These are phyloP conservation scores for Trachelus troglodyta DNA, from an alignment of 2,888 invertebrate genomes.

Conservation along the genomic window DNA sequence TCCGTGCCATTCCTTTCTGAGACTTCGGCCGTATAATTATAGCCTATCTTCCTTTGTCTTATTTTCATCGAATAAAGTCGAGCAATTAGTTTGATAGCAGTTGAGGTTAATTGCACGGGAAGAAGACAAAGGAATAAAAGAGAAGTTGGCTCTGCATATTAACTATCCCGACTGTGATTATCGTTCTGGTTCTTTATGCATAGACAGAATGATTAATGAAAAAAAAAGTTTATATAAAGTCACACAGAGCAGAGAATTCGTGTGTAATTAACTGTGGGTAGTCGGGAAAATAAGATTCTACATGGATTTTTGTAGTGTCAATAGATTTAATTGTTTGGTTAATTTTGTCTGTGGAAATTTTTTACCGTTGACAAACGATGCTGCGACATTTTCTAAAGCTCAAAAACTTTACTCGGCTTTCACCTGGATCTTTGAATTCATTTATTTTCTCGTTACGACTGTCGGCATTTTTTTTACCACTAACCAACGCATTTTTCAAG, in stretches of 20 bases:
- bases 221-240: too few relatives aligned
- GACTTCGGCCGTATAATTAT: too few relatives aligned
- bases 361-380: conserved; percentile 27
- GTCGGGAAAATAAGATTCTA: too few relatives aligned
- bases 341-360: conserved; percentile 40
- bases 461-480: conserved; percentile 25
- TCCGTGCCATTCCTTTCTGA: too few relatives aligned
- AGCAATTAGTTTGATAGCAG: conserved; percentile 7
- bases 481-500: conserved; percentile 23
- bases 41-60: too few relatives aligned
- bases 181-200: background rate
- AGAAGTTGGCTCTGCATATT: background rate
- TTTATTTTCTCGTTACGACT: conserved; percentile 9
- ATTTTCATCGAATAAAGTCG: too few relatives aligned
- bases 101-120: background rate
- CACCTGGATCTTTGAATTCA: conserved; percentile 26
- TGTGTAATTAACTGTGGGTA: too few relatives aligned
- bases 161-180: background rate
- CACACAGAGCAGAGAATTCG: too few relatives aligned
- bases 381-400: background rate
- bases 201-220: background rate
- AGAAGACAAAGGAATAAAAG: background rate
- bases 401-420: conserved; percentile 24
- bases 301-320: conserved; percentile 38
- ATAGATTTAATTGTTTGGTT: conserved; percentile 30